Base-by-base conservation (phyloP, 2,888 invertebrate genomes). In the Cactoblastis cactorum region DNA sequence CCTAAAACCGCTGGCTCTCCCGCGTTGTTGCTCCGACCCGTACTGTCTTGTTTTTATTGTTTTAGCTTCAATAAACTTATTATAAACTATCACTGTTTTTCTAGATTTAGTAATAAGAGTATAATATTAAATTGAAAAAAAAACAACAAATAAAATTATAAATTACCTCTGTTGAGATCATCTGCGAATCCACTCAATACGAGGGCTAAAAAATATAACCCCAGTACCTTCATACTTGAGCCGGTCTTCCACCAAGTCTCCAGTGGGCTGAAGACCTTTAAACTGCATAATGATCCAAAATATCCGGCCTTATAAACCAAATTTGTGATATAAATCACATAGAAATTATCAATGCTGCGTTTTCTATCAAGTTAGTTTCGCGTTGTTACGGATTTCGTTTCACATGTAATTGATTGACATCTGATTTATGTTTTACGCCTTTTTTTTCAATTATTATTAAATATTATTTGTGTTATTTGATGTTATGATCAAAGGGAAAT, bases 301-400 rank as follows among this genome's bases (percentile, higher is more conserved):
- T 19, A 14, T 17, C 0, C 17, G 9, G 14, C 34, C 15, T 35
- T 46, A 46, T 46, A 35, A 8, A 14, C 45, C 9, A 37, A n/a
- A 6, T 37, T 17, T 37, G 5, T 37, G 37, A 37, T 17, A 8
- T 43, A 1, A 33, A 19, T 35, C 19, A 19, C 9, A 9, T 28
- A 5, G 9, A 9, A 38, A 39, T 49, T 49, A 18, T 39, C 12
- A n/a, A 49, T 15, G 49, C 38, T 39, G 39, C 39, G 39, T 49
- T 33, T 18, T 9, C 1, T 9, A 17, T 49, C 32, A 28, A 11
- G 22, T 22, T 46, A 19, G 34, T 35, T 8, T 34, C 22, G 8
- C 14, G 12, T 34, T 34, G 19, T 34, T 35, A 46, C 12, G 46
- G 46, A 24, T 33, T 17, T 2, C 45, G 19, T 35, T 14, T 11